phyloP scores from a whole-genome alignment of 2,888 invertebrate species.

The Pomacea canaliculata region DNA sequence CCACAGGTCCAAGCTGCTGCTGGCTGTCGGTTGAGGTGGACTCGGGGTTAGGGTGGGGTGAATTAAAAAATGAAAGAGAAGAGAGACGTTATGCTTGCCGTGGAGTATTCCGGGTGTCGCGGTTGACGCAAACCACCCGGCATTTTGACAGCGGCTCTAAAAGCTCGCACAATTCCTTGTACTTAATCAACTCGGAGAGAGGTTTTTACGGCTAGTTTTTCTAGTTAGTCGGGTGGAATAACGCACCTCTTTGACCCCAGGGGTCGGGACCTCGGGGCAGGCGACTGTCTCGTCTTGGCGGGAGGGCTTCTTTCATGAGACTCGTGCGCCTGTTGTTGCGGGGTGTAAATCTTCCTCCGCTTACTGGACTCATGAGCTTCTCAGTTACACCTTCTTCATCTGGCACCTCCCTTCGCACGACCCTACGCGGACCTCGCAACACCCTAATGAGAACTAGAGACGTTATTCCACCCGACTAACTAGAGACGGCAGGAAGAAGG shows the following conservation, averaged over 20 bases:
- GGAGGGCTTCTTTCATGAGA: background rate
- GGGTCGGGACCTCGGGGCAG: background rate
- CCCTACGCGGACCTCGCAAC: too few relatives aligned
- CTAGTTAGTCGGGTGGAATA: conserved; percentile 20
- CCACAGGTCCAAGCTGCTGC: background rate
- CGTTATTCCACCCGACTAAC: conserved; percentile 22
- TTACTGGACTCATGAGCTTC: too few relatives aligned
- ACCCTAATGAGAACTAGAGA: too few relatives aligned
- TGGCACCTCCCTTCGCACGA: too few relatives aligned
- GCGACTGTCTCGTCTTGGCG: conserved; percentile 1
- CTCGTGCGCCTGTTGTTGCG: conserved; percentile 1
- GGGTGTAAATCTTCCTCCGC: conserved; percentile 23
- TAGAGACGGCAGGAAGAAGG: too few relatives aligned
- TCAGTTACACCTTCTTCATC: too few relatives aligned
- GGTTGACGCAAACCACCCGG: background rate
- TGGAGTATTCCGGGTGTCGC: too few relatives aligned
- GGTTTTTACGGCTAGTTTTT: conserved; percentile 16
- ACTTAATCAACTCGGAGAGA: conserved; percentile 9
- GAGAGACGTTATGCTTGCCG: background rate
- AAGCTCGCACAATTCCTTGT: conserved; percentile 17
- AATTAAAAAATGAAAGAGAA: background rate
- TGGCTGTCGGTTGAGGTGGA: background rate
- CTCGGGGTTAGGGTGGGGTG: background rate
- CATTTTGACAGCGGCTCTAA: conserved; percentile 7
- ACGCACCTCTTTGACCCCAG: conserved; percentile 21